Base-by-base conservation (phyloP, 2,113 vertebrate species). In the Chaetura pelagica region DNA sequence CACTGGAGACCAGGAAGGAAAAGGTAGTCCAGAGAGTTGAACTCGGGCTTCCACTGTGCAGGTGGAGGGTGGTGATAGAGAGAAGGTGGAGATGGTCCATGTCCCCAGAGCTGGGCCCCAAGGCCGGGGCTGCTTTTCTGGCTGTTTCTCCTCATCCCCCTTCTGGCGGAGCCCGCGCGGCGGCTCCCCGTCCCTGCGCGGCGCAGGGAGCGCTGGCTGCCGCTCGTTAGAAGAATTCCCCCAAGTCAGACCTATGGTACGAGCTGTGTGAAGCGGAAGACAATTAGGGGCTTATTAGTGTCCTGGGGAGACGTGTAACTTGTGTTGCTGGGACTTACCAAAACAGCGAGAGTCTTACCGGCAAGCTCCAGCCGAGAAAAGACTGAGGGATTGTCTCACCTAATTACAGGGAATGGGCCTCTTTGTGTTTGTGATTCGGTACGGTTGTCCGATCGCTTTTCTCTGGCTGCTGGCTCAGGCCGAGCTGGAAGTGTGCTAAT, bases 401-500 rank as follows among this genome's bases (percentile, higher is more conserved):
- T 99, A 99, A 99, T 99, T 99, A 99, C 6, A 49, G 97, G 97
- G 96, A 98, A 99, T 94, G 98, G 98, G 98, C 98, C 97, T 98
- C 98, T 99, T 98, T 99, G 99, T 99, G 99, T 99, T 98, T 99
- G 98, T 98, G 97, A 96, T 98, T 99, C 98, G 94, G 97, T 98
- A 99, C 98, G 99, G 98, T 98, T 99, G 99, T 99, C 99, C 97
- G 99, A 99, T 99, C 98, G 98, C 95, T 98, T 99, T 98, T 98
- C 98, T 98, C 98, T 48, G 97, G 97, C 98, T 98, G 97, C 98
- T 98, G 95, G 98, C 98, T 98, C 98, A 98, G 97, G 98, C 98
- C 97, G 97, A 90, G 96, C 98, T 98, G 98, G 98, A 99, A 99
- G 98, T 99, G 99, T 99, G 99, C 99, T 99, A 99, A 99, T 99